Evolutionary conservation across 2,888 invertebrate species (phyloP), one percentile per base, ranked within the genome.

Genomic region (Synanthedon andrenaeformis): DNA sequence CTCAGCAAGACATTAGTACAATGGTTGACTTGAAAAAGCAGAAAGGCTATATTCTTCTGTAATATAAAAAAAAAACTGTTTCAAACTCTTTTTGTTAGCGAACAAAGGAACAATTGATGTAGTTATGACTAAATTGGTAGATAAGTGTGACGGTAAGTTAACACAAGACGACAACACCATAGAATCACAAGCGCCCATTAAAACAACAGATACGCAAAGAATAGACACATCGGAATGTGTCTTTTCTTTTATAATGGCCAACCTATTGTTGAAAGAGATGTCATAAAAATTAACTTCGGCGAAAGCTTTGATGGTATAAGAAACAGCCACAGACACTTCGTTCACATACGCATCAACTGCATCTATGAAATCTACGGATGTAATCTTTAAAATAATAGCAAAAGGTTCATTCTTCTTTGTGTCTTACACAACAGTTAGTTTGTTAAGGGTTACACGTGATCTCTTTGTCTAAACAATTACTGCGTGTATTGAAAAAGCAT

Each of bases 391-490:
- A 13, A 0, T 5, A 3, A 49, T 51, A 23, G 53, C 5, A 55
- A 62, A 64, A 61, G 56, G 62, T 65, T 58, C 35, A 58, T 53
- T 60, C 56, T 72, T 35, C 42, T 54, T 41, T 52, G 53, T 12
- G 23, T 23, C 6, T 6, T 2, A 11, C 10, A 55, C 54, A 59
- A 64, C 58, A 62, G 62, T 64, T 67, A 61, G 51, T 57, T 61
- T 55, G 51, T 58, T 56, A 60, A 56, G 54, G 58, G 60, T 62
- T 55, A 56, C 57, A 63, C 62, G 54, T 63, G 65, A 69, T 58
- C 60, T 72, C 68, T 76, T 86, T 86, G 84, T 85, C 81, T 86
- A 85, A 86, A 86, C 86, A 86, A 86, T 86, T 85, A 86, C 79
- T 74, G 69, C 66, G 66, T 71, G 81, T 77, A 84, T 85, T 84